phyloP scores from a whole-genome alignment of 2,888 invertebrate species.

The Urechis unicinctus region DNA sequence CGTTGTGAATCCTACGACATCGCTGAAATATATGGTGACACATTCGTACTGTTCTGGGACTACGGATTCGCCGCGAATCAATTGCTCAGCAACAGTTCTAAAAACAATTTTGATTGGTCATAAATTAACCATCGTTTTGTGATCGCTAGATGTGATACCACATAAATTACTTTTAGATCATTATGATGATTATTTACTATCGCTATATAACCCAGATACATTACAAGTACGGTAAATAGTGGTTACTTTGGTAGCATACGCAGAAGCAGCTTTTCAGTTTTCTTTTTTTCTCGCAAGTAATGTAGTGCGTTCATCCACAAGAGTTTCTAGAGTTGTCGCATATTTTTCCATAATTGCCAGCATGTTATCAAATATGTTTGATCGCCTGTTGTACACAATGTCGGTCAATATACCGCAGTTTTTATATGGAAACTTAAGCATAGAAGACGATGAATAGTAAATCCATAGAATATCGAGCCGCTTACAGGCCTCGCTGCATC shows the following conservation, averaged over 20 bases:
- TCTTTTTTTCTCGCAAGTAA: slow-evolving; percentile 89
- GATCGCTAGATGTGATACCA: slow-evolving; percentile 14
- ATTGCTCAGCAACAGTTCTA: slow-evolving; percentile 5
- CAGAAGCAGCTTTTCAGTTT: slow-evolving; percentile 79
- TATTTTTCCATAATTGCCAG: slow-evolving; percentile 97
- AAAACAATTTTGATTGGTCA: too few relatives aligned
- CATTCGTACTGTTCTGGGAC: slow-evolving; percentile 3
- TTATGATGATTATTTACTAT: neutral
- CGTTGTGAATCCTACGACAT: slow-evolving; percentile 7
- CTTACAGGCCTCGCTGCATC: slow-evolving; percentile 69
- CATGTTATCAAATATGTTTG: slow-evolving; percentile 94
- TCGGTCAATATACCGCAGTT: too few relatives aligned
- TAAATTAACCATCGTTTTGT: too few relatives aligned
- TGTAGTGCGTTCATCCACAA: slow-evolving; percentile 88
- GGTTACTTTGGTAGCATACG: slow-evolving; percentile 38
- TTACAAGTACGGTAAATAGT: too few relatives aligned
- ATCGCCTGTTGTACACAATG: slow-evolving; percentile 33
- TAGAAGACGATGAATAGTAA: too few relatives aligned
- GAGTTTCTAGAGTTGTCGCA: slow-evolving; percentile 84
- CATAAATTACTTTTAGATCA: neutral
- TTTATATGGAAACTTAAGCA: too few relatives aligned
- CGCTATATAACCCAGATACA: too few relatives aligned
- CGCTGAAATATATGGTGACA: slow-evolving; percentile 5
- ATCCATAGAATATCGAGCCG: too few relatives aligned
- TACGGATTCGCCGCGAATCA: neutral